phyloP scores from a whole-genome alignment of 1,140 invertebrate species.

The Drosophila oshimai region DNA sequence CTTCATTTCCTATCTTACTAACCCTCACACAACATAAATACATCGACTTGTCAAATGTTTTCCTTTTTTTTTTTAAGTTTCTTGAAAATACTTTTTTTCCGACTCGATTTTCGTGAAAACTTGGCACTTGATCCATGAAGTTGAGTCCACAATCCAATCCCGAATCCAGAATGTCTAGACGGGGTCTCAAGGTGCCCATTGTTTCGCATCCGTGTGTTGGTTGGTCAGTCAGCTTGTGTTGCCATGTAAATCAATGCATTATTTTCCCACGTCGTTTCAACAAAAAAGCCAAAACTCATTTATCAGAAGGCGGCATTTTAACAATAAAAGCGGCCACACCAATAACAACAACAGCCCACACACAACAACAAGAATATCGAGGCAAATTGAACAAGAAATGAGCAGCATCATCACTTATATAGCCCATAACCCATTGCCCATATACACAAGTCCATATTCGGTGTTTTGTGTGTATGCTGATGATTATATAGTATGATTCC shows the following conservation, averaged over 20 bases:
- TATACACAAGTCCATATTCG: background rate
- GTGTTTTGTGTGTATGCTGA: background rate
- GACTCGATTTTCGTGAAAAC: background rate
- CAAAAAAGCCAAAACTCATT: slow-evolving; percentile 70
- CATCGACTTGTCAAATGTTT: background rate
- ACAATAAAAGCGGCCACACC: slow-evolving; percentile 49
- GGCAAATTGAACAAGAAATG: slow-evolving; percentile 61
- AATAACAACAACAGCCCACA: slow-evolving; percentile 5
- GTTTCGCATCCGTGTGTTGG: background rate
- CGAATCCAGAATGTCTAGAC: slow-evolving; percentile 16
- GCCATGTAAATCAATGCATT: slow-evolving; percentile 66
- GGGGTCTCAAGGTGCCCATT: slow-evolving; percentile 24
- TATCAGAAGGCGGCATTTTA: slow-evolving; percentile 68
- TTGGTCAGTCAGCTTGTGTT: slow-evolving; percentile 9
- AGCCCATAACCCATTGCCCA: slow-evolving; percentile 34
- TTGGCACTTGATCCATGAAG: slow-evolving; percentile 4
- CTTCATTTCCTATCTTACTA: background rate
- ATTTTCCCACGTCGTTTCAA: slow-evolving; percentile 73
- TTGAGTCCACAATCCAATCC: slow-evolving; percentile 4
- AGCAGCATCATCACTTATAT: slow-evolving; percentile 73
- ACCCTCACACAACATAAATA: background rate
- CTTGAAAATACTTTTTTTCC: background rate
- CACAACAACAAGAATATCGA: slow-evolving; percentile 17
- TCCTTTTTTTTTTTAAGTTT: no score
- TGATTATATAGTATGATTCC: slow-evolving; percentile 63